Base-by-base conservation (phyloP, 2,888 invertebrate species). In the Dromius quadrimaculatus region DNA sequence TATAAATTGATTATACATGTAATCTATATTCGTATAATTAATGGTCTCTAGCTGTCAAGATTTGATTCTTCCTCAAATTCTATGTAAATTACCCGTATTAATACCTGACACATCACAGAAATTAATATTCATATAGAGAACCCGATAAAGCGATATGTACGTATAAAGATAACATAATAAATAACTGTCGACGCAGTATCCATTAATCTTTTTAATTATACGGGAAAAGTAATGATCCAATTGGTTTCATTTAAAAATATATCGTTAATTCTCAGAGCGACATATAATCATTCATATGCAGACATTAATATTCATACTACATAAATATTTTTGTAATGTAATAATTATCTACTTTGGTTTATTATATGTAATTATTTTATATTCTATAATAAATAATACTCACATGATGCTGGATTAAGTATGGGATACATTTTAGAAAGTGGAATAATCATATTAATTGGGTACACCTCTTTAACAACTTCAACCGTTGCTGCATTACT, bases 111-210 rank as follows among this genome's bases (percentile, higher is more conserved):
- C 28, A 54, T 54, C 50, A 28, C 28, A 20, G 36, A 59, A 59
- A 59, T 59, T 59, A 59, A 59, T 59, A 59, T 59, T 36, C 59
- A 36, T 59, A 36, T 59, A 36, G n/a, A 59, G 20, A 22, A 34
- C 59, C 34, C 34, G 59, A 36, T 59, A 34, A 36, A 59, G 36
- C 23, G 62, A 62, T 62, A 62, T 62, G 62, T 62, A 41, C 41
- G 62, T 62, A 62, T 62, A 62, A 41, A 65, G 64, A 64, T 64
- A 64, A 47, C 47, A 45, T 64, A 63, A 63, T 63, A 45, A 64
- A 47, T 43, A 65, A 65, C 65, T 65, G 65, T 54, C 65, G 36
- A 38, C 50, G 45, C 19, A 17, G 19, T 28, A 43, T 32, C 41
- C 63, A 64, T 64, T 47, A 64, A 64, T 64, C 50, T 36, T 47